A percentile compares a stretch with the other conserved stretches of the same genome.
phyloP scores from a whole-genome alignment of 2,888 invertebrate species.

The Acrobasis suavella region DNA sequence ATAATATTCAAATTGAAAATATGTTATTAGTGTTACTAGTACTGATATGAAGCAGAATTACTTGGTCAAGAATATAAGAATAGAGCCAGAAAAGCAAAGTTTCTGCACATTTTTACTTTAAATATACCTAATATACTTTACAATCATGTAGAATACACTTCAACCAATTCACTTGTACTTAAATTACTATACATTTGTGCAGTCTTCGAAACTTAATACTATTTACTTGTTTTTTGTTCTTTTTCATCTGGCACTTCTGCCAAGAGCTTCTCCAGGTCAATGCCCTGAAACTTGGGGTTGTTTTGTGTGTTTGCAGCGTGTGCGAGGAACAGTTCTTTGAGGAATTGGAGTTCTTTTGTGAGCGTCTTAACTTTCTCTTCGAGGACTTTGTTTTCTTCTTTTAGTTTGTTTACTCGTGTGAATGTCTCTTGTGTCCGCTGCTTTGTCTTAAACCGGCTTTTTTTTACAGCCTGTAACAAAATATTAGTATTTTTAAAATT shows the following conservation, averaged over 20 bases:
- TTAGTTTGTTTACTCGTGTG: constrained; percentile 87
- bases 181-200: constrained; percentile 5
- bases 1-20: too few relatives aligned
- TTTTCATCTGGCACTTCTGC: constrained; percentile 77
- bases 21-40: too few relatives aligned
- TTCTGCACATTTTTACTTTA: too few relatives aligned
- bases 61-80: too few relatives aligned
- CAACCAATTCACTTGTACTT: neutral
- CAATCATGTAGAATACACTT: neutral
- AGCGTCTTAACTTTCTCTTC: constrained; percentile 91
- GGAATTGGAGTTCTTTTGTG: constrained; percentile 90
- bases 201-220: constrained; percentile 25
- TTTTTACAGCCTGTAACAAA: constrained; percentile 90
- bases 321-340: constrained; percentile 91
- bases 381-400: constrained; percentile 89
- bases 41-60: too few relatives aligned
- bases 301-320: constrained; percentile 86
- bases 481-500: too few relatives aligned
- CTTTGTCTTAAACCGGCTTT: constrained; percentile 90
- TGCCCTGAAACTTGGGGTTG: constrained; percentile 78
- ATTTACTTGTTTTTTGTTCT: constrained; percentile 39
- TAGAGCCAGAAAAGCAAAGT: too few relatives aligned
- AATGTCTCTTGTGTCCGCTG: constrained; percentile 90
- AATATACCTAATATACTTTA: too few relatives aligned
- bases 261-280: constrained; percentile 81